These are phyloP conservation scores for Globia sparganii DNA, from an alignment of 2,888 invertebrate genomes.

Conservation along the genomic window DNA sequence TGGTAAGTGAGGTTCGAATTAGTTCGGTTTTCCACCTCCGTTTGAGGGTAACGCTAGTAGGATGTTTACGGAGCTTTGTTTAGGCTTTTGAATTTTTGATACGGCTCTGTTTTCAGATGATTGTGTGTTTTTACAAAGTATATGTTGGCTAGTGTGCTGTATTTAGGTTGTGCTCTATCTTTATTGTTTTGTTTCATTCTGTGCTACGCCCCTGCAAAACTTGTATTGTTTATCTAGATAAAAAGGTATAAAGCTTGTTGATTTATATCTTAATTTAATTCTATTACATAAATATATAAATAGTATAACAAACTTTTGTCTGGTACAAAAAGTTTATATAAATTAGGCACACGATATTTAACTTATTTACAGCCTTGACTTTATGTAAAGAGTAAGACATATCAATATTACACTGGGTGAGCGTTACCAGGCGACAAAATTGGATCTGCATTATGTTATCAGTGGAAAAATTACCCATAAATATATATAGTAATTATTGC, in stretches of 20 bases:
- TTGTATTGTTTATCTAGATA: not conserved
- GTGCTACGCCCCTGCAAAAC: not conserved
- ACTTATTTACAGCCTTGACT: too few relatives aligned
- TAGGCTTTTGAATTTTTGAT: slow-evolving; percentile 19
- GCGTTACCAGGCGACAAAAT: too few relatives aligned
- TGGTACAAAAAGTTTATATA: too few relatives aligned
- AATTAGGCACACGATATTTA: too few relatives aligned
- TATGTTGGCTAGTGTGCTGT: not conserved
- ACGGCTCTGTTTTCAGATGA: slow-evolving; percentile 2
- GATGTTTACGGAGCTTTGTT: slow-evolving; percentile 5
- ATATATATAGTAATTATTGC: too few relatives aligned
- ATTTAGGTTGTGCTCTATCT: not conserved
- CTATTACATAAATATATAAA: too few relatives aligned
- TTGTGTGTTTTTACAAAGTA: not conserved
- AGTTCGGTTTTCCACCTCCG: slow-evolving; percentile 65
- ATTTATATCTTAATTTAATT: not conserved
- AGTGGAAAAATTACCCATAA: too few relatives aligned
- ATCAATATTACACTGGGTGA: too few relatives aligned
- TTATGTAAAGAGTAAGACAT: too few relatives aligned
- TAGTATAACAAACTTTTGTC: too few relatives aligned
- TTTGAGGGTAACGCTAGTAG: slow-evolving; percentile 53
- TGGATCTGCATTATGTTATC: too few relatives aligned
- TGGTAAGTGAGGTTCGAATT: slow-evolving; percentile 90
- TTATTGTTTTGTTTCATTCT: not conserved
- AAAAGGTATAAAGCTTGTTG: not conserved